A percentile compares a stretch with the other conserved stretches of the same genome.
These are phyloP conservation scores for Propithecus perrieri DNA, from an alignment of 2,797 vertebrate genomes.

Conservation along the genomic window DNA sequence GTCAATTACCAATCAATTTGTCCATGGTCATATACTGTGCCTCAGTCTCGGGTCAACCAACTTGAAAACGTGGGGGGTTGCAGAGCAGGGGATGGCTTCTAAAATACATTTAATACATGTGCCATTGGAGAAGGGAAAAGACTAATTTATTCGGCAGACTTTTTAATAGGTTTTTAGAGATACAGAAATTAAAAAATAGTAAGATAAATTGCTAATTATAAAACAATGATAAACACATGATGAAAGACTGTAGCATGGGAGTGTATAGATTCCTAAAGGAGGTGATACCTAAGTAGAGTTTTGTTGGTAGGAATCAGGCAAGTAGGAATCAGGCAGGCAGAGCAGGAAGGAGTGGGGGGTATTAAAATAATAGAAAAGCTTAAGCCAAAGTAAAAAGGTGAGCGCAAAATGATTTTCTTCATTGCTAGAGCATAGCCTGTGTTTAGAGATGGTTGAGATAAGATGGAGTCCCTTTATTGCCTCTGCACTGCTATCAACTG, in stretches of 20 bases:
- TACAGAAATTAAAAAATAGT: not conserved
- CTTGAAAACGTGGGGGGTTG: not conserved
- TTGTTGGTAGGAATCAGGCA: not conserved
- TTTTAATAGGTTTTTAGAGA: constrained; percentile 12
- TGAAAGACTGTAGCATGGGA: not conserved
- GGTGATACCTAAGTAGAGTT: not conserved
- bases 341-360: not conserved
- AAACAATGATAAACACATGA: constrained; percentile 5
- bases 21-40: not conserved
- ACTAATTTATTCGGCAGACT: constrained; percentile 13
- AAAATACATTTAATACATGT: not conserved
- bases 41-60: not conserved
- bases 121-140: not conserved
- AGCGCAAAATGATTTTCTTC: not conserved
- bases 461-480: not conserved
- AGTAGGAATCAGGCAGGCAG: not conserved
- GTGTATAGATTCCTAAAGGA: not conserved
- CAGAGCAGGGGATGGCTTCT: not conserved
- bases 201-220: constrained; percentile 41
- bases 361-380: constrained; percentile 37
- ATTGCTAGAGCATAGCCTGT: not conserved
- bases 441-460: not conserved
- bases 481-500: not conserved
- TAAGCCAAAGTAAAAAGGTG: constrained; percentile 14
- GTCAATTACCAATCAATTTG: not conserved